Evolutionary conservation across 2,888 invertebrate genomes (phyloP).

Genomic region (Apodemia zela): DNA sequence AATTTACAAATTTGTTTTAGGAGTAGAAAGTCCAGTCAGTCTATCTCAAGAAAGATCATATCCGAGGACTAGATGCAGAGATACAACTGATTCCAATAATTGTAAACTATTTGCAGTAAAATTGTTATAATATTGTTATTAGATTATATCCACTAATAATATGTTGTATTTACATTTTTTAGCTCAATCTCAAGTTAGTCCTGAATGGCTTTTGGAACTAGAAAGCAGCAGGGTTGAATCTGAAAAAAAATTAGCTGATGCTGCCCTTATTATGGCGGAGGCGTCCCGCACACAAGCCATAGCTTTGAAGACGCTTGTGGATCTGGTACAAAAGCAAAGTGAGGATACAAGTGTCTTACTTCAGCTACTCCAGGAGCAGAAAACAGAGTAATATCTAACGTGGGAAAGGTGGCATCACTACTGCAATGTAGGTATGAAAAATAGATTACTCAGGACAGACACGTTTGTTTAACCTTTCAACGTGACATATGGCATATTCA

Average conservation of each 20-base stretch:
- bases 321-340: background rate
- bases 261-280: conserved; percentile 12
- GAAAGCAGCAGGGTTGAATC: conserved; percentile 2
- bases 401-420: too few species aligned
- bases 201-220: background rate
- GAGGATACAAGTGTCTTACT: too few species aligned
- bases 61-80: background rate
- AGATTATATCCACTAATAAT: background rate
- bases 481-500: too few species aligned
- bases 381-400: too few species aligned
- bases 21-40: background rate
- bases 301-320: background rate
- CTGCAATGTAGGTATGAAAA: too few species aligned
- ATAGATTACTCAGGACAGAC: too few species aligned
- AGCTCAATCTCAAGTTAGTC: background rate
- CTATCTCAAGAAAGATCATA: background rate
- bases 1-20: background rate
- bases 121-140: background rate
- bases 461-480: too few species aligned
- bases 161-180: background rate
- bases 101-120: background rate
- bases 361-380: too few species aligned
- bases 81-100: background rate
- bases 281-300: background rate
- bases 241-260: conserved; percentile 3